These are phyloP conservation scores for Cryptosula pallasiana DNA, from an alignment of 2,888 invertebrate species.

Conservation along the genomic window DNA sequence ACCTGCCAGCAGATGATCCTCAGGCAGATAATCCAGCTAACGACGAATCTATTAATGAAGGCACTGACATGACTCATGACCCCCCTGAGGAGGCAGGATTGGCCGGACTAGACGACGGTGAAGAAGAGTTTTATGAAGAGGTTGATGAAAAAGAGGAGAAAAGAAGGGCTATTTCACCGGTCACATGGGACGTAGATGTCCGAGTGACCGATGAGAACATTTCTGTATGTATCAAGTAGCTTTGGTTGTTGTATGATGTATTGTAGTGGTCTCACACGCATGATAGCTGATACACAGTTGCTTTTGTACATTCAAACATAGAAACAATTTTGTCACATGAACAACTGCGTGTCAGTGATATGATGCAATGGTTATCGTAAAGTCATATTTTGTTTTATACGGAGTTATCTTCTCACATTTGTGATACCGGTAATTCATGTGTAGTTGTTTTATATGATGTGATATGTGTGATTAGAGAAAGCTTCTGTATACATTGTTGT, in stretches of 20 bases:
- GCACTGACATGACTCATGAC: not conserved
- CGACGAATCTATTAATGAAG: not conserved
- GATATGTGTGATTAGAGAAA: too few species aligned
- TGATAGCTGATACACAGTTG: too few species aligned
- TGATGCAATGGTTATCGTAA: too few species aligned
- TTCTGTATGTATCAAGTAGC: not conserved
- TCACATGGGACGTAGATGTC: slow-evolving; percentile 18
- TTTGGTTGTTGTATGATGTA: not conserved
- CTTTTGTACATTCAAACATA: too few species aligned
- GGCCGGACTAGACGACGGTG: not conserved
- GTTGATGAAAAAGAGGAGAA: not conserved
- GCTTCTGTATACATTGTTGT: too few species aligned
- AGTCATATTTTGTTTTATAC: too few species aligned
- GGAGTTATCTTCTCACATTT: too few species aligned
- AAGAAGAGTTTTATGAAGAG: not conserved
- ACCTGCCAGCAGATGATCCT: not conserved
- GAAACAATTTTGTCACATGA: too few species aligned
- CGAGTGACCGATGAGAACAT: slow-evolving; percentile 12
- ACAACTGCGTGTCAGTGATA: too few species aligned
- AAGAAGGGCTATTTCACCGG: slow-evolving; percentile 10
- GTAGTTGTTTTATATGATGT: too few species aligned
- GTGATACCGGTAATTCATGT: too few species aligned
- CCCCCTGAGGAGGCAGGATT: not conserved
- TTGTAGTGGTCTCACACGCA: too few species aligned
- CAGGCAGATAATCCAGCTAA: not conserved